Evolutionary conservation across 2,113 vertebrate genomes (phyloP).

Genomic region (Tachysurus fulvidraco): DNA sequence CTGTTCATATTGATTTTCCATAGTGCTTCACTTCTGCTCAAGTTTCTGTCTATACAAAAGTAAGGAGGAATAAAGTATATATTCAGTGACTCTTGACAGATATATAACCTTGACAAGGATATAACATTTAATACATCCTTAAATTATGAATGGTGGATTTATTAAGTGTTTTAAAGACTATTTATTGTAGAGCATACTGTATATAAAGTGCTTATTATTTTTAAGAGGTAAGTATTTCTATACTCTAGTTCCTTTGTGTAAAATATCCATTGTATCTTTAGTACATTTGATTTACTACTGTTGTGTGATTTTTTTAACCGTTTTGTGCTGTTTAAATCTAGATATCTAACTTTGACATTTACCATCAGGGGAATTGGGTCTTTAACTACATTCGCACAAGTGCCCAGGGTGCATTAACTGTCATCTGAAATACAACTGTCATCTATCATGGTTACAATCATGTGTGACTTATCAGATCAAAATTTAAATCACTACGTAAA

Average conservation of each 20-base stretch:
- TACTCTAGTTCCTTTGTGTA: not conserved
- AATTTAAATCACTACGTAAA: not conserved
- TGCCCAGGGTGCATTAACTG: not conserved
- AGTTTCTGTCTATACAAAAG: conserved; percentile 67
- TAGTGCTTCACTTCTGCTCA: conserved; percentile 59
- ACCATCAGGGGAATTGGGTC: not conserved
- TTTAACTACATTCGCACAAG: conserved; percentile 8
- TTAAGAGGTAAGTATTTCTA: not conserved
- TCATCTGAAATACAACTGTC: not conserved
- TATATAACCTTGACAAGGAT: conserved; percentile 65
- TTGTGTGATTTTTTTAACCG: not conserved
- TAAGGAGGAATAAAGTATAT: conserved; percentile 50
- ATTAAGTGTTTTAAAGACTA: conserved; percentile 36
- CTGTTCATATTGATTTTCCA: conserved; percentile 72
- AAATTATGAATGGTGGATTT: conserved; percentile 37
- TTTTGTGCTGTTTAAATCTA: conserved; percentile 1
- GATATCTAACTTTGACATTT: conserved; percentile 3
- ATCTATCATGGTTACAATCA: conserved; percentile 8
- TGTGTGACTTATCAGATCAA: not conserved
- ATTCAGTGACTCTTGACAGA: conserved; percentile 63
- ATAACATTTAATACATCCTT: conserved; percentile 61
- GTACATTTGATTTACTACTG: not conserved
- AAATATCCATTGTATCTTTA: not conserved
- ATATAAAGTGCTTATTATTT: not conserved
- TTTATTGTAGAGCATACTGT: not conserved